Evolutionary conservation across 2,113 vertebrate species (phyloP), one percentile per base, ranked within the genome.

Genomic region (Plestiodon gilberti): DNA sequence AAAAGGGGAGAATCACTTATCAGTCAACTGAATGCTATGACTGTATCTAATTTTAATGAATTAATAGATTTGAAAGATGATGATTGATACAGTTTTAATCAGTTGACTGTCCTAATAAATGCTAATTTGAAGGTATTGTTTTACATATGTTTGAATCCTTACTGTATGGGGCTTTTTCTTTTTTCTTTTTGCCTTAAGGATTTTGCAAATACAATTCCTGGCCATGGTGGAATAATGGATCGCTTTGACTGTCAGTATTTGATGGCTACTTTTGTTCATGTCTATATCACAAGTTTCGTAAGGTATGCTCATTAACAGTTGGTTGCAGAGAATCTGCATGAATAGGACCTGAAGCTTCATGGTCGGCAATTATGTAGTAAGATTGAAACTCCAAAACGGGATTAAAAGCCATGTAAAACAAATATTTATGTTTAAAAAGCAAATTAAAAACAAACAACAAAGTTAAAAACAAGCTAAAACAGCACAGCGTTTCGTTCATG

Each of bases 241-340:
- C 98, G 99, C 43, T 99, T 99, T 81, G 98, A 99, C 87, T 99
- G 99, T 87, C 99, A 99, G 96, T 99, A 99, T 93, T 81, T 99
- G 94, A 99, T 99, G 99, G 98, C 98, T 62, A 99, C 98, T 3
- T 99, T 99, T 89, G 98, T 98, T n/a, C 99, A 99, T 2, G 98
- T 99, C 83, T 99, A 99, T 81, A 99, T 99, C 40, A 97, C 97
- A 90, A 99, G 98, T 95, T 99, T 99, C 88, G 97, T 99, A 97
- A 98, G 99, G 99, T 99, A 96, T 17, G 48, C 48, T 59, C 6
- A 70, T 15, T 28, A 8, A 2, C 52, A 48, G 15, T 28, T 38
- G 5, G 30, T 35, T 55, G 30, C n/a, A 61, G 23, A 69, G 52
- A 71, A 80, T 55, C 40, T 57, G 17, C 55, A 14, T 17, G 52